Evolutionary conservation across 2,113 vertebrate species (phyloP).

Genomic region (Loxodonta africana): DNA sequence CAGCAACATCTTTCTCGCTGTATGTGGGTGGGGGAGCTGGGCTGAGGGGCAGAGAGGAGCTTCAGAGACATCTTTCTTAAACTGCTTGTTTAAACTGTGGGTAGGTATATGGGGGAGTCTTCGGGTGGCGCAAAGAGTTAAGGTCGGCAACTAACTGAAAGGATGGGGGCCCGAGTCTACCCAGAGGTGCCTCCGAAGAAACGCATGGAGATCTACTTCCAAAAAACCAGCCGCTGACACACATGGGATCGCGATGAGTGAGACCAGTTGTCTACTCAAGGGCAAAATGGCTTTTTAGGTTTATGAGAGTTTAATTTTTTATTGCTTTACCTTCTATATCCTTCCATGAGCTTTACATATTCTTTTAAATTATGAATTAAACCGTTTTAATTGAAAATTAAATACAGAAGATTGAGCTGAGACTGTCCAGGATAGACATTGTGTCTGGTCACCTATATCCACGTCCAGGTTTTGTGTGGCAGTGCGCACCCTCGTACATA

Average conservation of each 20-base stretch:
- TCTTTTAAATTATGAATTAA: neutral
- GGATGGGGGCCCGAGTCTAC: neutral
- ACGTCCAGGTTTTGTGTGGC: neutral
- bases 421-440: neutral
- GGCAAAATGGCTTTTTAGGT: neutral
- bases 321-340: neutral
- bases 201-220: neutral
- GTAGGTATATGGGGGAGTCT: neutral
- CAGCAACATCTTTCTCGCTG: neutral
- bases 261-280: neutral
- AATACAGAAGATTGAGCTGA: neutral
- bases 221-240: neutral
- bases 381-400: constrained; percentile 24
- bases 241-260: neutral
- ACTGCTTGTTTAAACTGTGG: neutral
- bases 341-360: neutral
- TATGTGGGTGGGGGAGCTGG: too few species aligned
- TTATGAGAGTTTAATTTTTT: neutral
- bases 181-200: neutral
- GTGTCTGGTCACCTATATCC: neutral
- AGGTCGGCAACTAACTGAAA: neutral
- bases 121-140: neutral
- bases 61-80: neutral
- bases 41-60: too few species aligned
- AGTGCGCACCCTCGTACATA: neutral